These are phyloP conservation scores for Sylvilagus bachmani DNA, from an alignment of 2,113 vertebrate species.

Conservation along the genomic window DNA sequence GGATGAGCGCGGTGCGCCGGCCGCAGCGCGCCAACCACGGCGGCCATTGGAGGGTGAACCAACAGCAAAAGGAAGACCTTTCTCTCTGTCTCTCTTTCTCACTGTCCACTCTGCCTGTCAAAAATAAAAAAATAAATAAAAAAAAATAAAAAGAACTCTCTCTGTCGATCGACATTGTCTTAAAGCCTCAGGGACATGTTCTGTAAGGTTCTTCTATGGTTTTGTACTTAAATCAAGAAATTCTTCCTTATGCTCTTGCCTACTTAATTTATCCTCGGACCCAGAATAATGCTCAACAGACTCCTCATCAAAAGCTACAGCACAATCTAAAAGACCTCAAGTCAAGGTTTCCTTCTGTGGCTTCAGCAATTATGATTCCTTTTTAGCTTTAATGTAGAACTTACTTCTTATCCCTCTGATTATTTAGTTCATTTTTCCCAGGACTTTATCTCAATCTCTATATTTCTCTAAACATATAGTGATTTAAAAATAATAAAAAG, in stretches of 20 bases:
- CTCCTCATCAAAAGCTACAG: neutral
- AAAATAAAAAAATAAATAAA: too few species aligned
- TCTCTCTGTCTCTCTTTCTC: too few species aligned
- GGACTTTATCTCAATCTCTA: neutral
- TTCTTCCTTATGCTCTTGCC: neutral
- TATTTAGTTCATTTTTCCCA: neutral
- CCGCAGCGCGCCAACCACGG: too few species aligned
- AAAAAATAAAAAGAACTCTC: neutral
- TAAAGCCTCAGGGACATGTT: neutral
- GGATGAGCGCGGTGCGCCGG: too few species aligned
- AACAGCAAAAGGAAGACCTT: too few species aligned
- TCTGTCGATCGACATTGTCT: neutral
- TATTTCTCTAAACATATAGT: neutral
- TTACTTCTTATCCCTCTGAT: conserved; percentile 36
- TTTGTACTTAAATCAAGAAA: neutral
- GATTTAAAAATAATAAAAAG: conserved; percentile 46
- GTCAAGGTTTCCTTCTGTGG: conserved; percentile 2
- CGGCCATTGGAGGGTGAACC: too few species aligned
- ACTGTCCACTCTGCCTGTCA: too few species aligned
- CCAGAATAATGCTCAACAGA: neutral
- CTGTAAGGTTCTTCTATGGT: neutral
- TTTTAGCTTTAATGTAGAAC: conserved; percentile 19
- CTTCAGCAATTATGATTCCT: conserved; percentile 16
- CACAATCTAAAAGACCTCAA: conserved; percentile 25
- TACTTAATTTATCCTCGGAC: neutral